Percentiles rank a stretch among this genome's conserved stretches.
Evolutionary conservation across 2,888 invertebrate genomes (phyloP).

Genomic region (Hyppa rectilinea): DNA sequence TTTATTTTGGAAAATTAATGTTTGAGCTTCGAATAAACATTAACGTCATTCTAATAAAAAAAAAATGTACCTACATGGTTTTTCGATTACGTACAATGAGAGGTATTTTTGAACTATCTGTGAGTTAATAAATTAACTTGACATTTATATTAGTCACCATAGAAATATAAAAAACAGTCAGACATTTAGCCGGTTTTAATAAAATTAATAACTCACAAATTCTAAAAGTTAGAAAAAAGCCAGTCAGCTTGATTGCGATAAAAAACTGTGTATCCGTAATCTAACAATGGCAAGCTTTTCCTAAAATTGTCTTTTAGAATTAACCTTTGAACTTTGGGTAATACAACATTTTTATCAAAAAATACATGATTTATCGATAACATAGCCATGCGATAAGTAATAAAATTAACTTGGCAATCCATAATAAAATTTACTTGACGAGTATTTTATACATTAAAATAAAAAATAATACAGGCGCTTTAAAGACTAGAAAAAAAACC

Average conservation of each 20-base stretch:
- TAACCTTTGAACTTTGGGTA: background rate
- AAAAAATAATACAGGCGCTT: background rate
- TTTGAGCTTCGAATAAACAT: slow-evolving; percentile 3
- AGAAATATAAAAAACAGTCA: no score
- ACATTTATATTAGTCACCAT: no score
- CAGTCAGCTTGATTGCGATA: background rate
- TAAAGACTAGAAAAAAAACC: background rate
- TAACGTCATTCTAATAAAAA: slow-evolving; percentile 11
- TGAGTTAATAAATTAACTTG: background rate
- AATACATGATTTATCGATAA: background rate
- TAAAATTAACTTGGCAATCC: no score
- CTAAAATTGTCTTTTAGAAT: background rate
- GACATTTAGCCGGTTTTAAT: background rate
- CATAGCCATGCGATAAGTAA: no score
- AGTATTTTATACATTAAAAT: no score
- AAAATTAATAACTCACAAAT: background rate
- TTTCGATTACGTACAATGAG: background rate
- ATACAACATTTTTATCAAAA: background rate
- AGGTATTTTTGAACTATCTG: background rate
- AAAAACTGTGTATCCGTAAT: background rate
- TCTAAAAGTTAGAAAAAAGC: background rate
- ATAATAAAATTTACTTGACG: background rate
- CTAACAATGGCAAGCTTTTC: background rate
- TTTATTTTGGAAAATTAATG: background rate
- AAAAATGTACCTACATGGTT: background rate